These are phyloP conservation scores for Cryptosula pallasiana DNA, from an alignment of 2,888 invertebrate genomes.

Conservation along the genomic window DNA sequence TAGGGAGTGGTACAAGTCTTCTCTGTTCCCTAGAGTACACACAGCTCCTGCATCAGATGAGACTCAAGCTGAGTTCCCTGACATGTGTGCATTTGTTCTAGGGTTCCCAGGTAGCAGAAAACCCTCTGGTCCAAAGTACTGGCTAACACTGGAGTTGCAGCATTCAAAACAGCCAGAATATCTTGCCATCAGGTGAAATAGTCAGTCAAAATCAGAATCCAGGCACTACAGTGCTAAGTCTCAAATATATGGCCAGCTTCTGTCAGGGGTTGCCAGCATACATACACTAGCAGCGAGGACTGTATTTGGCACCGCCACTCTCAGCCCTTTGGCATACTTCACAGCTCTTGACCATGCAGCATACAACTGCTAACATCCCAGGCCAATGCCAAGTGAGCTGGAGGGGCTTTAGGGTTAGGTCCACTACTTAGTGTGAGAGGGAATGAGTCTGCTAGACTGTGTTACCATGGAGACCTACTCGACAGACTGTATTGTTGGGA, in stretches of 20 bases:
- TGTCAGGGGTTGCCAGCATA: not conserved
- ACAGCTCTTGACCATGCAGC: not conserved
- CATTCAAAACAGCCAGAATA: not conserved
- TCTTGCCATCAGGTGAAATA: not conserved
- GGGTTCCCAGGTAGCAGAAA: not conserved
- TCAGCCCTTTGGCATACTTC: not conserved
- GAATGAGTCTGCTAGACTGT: too few relatives aligned
- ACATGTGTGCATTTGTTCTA: too few relatives aligned
- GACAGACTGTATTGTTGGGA: too few relatives aligned
- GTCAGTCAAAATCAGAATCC: not conserved
- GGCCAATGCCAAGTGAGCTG: too few relatives aligned
- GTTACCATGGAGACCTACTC: too few relatives aligned
- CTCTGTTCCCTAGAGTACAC: not conserved
- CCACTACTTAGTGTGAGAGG: too few relatives aligned
- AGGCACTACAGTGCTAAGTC: not conserved
- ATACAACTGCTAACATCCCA: not conserved
- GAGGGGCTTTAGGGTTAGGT: too few relatives aligned
- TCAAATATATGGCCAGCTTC: not conserved
- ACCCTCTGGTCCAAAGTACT: not conserved
- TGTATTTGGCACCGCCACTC: not conserved
- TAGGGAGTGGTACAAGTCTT: not conserved
- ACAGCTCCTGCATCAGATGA: too few relatives aligned
- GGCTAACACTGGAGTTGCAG: not conserved
- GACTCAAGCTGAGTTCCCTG: too few relatives aligned
- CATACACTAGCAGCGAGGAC: not conserved